Evolutionary conservation across 2,113 vertebrate species (phyloP), one percentile per base, ranked within the genome.

Genomic region (Misgurnus mizolepis): DNA sequence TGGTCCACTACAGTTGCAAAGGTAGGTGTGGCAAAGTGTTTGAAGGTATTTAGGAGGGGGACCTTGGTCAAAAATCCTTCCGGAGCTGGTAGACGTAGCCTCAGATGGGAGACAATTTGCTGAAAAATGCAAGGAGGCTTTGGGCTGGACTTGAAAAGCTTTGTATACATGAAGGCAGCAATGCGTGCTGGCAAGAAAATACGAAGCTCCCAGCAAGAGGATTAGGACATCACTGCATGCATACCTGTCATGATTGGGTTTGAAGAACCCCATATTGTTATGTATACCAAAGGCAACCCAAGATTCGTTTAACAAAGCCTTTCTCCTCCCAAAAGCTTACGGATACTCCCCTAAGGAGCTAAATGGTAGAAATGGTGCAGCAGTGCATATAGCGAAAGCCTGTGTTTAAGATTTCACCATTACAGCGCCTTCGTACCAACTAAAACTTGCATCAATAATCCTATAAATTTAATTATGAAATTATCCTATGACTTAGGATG

Each of bases 51-150:
- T 79, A 85, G 88, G 90, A 83, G 75, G 75, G 95, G 95, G 95
- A 96, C 95, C 96, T 96, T 99, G 96, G 97, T 99, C 97, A 99
- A 98, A 99, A 99, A 98, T 97, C 97, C 97, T 99, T 99, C 96
- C 96, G 88, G 94, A 95, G 93, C 94, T 92, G 93, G 94, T 93
- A 93, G 94, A 87, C 83, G 76, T 92, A 92, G 87, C 93, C 93
- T 89, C 95, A 95, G 92, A 94, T 90, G 92, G 94, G 92, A 94
- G 92, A 94, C 91, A 93, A 80, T 91, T 93, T 89, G 88, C 88
- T 82, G 87, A 47, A 55, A 78, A 85, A 85, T 62, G 17, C 39
- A 77, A 76, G 73, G 65, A 80, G 87, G 81, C 87, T 88, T 87
- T 91, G 83, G 86, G 76, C 84, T 89, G 80, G 85, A 89, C 82